These are phyloP conservation scores for Zaprionus gabonicus DNA, from an alignment of 1,140 invertebrate species.

Conservation along the genomic window DNA sequence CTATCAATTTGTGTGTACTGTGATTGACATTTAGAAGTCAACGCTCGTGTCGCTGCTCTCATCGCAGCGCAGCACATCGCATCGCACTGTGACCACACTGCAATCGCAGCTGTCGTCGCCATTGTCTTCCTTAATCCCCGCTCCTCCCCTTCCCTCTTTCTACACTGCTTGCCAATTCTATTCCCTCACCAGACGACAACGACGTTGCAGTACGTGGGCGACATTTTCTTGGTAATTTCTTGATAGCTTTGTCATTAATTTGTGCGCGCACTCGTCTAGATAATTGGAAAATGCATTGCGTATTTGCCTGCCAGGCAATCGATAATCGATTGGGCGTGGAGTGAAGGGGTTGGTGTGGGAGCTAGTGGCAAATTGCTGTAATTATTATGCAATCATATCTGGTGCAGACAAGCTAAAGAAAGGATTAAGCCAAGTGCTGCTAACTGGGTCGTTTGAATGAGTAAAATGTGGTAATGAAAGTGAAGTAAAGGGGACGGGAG, in stretches of 20 bases:
- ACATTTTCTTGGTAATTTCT: constrained; percentile 64
- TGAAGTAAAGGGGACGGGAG: not conserved
- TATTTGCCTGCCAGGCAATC: constrained; percentile 20
- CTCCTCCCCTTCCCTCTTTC: not conserved
- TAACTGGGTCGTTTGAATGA: not conserved
- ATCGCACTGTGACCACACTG: constrained; percentile 44
- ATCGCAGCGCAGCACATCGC: not conserved
- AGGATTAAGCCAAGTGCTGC: not conserved
- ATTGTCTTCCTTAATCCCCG: constrained; percentile 61
- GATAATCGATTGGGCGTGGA: constrained; percentile 17
- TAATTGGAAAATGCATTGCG: constrained; percentile 38
- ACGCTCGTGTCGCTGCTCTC: constrained; percentile 49
- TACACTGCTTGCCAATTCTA: not conserved
- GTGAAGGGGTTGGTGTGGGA: not conserved
- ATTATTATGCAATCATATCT: not conserved
- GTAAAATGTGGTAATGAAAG: not conserved
- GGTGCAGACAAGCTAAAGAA: not conserved
- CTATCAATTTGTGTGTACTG: constrained; percentile 29
- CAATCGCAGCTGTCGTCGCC: constrained; percentile 37
- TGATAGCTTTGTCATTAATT: constrained; percentile 65
- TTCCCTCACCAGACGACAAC: not conserved
- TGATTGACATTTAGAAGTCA: constrained; percentile 80
- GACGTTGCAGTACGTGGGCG: constrained; percentile 34
- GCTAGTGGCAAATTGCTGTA: constrained; percentile 2
- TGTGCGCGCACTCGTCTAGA: constrained; percentile 19